Conservation (phyloP, 2,888 invertebrate genomes). For the Chironomus riparius region DNA sequence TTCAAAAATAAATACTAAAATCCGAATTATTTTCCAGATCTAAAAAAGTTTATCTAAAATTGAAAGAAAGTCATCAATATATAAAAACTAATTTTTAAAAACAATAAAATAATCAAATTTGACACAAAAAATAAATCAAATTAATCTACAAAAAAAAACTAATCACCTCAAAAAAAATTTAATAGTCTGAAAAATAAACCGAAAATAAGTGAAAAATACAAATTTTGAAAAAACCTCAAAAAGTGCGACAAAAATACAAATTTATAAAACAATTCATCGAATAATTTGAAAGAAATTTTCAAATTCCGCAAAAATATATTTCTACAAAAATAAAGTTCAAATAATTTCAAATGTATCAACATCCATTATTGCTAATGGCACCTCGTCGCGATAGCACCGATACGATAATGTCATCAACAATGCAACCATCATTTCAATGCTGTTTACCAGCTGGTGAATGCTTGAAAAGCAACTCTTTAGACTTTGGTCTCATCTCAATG, state of each 20-base stretch:
- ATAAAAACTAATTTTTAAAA: too few species aligned
- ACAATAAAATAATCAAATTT: too few species aligned
- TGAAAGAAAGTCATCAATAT: too few species aligned
- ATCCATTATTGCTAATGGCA: constrained; percentile 43
- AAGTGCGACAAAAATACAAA: neutral
- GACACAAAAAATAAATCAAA: too few species aligned
- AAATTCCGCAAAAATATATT: neutral
- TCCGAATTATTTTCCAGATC: too few species aligned
- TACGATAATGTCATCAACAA: constrained; percentile 17
- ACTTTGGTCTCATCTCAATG: constrained; percentile 49
- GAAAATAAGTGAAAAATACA: neutral
- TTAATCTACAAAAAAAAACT: too few species aligned
- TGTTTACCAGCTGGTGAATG: constrained; percentile 77
- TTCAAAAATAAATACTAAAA: too few species aligned
- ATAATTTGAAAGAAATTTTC: neutral
- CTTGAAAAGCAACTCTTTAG: constrained; percentile 50
- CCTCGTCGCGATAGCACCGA: constrained; percentile 45
- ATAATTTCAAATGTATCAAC: constrained; percentile 24
- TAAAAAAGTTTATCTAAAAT: too few species aligned
- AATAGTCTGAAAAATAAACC: neutral
- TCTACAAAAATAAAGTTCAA: neutral
- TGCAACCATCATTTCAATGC: constrained; percentile 46
- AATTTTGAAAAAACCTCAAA: neutral
- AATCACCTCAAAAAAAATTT: neutral
- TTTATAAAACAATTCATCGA: neutral